phyloP scores from a whole-genome alignment of 2,113 vertebrate genomes.

The Ammodytes marinus region DNA sequence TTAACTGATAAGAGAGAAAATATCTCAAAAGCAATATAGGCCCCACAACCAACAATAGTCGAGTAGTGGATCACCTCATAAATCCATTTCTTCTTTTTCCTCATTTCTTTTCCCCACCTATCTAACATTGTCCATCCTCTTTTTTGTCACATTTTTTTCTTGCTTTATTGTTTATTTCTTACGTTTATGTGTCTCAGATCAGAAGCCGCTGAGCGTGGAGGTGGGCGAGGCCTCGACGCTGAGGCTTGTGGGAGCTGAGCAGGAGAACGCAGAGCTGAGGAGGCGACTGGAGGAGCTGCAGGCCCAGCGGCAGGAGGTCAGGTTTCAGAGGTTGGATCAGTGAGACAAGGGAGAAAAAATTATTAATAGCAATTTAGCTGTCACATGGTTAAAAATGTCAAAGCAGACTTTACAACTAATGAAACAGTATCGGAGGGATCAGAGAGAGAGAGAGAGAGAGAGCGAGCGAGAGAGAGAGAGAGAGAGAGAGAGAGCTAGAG shows the following conservation, averaged over 20 bases:
- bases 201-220: constrained; percentile 84
- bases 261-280: constrained; percentile 84
- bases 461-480: too few species aligned
- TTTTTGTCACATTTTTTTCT: constrained; percentile 1
- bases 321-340: constrained; percentile 32
- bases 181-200: constrained; percentile 62
- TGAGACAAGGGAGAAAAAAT: background rate
- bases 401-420: background rate
- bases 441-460: too few species aligned
- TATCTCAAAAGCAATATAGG: constrained; percentile 17
- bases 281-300: constrained; percentile 82
- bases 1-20: constrained; percentile 71
- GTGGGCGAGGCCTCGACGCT: constrained; percentile 83
- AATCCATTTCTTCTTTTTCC: constrained; percentile 31
- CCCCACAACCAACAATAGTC: constrained; percentile 45
- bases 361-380: constrained; percentile 14
- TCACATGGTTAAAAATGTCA: background rate
- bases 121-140: background rate
- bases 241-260: constrained; percentile 85
- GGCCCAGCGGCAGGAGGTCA: constrained; percentile 83
- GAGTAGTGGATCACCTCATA: constrained; percentile 40
- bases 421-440: background rate
- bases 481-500: too few species aligned
- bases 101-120: background rate
- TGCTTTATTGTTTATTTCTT: constrained; percentile 19